Percentiles rank a stretch among this genome's conserved stretches.
These are phyloP conservation scores for Tiaroga cobitis DNA, from an alignment of 2,797 vertebrate species.

Conservation along the genomic window DNA sequence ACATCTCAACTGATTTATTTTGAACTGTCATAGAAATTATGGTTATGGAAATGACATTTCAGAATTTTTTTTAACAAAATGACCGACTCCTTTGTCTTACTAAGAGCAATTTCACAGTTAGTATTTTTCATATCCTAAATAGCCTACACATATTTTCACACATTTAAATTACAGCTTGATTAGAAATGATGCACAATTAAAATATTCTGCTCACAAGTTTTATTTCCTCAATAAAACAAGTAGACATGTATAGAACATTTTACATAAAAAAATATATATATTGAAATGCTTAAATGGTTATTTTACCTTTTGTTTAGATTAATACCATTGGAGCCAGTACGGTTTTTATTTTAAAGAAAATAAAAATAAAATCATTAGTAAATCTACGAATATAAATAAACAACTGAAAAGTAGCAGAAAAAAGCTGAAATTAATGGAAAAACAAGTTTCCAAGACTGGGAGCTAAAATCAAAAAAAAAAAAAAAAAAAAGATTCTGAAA, in stretches of 20 bases:
- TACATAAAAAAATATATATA: background rate
- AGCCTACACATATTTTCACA: background rate
- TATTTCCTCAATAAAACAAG: background rate
- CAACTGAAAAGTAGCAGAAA: background rate
- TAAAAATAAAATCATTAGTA: background rate
- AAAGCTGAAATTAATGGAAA: background rate
- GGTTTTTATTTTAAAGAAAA: background rate
- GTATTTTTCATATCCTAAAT: background rate
- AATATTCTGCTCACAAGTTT: background rate
- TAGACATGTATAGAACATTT: background rate
- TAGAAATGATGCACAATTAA: background rate
- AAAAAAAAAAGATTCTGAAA: background rate
- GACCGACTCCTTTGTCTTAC: background rate
- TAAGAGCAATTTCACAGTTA: background rate
- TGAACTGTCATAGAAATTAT: background rate
- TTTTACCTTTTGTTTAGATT: background rate
- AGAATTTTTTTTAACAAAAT: background rate
- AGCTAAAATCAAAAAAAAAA: background rate
- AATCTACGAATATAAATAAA: background rate
- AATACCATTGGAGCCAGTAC: background rate
- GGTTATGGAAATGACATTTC: background rate
- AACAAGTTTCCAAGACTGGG: background rate
- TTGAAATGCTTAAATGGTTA: background rate
- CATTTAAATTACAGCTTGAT: background rate
- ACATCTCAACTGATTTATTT: background rate